Percentiles rank a stretch among this genome's conserved stretches.
Evolutionary conservation across 2,888 invertebrate genomes (phyloP).

Genomic region (Acanthoscelides obtectus): DNA sequence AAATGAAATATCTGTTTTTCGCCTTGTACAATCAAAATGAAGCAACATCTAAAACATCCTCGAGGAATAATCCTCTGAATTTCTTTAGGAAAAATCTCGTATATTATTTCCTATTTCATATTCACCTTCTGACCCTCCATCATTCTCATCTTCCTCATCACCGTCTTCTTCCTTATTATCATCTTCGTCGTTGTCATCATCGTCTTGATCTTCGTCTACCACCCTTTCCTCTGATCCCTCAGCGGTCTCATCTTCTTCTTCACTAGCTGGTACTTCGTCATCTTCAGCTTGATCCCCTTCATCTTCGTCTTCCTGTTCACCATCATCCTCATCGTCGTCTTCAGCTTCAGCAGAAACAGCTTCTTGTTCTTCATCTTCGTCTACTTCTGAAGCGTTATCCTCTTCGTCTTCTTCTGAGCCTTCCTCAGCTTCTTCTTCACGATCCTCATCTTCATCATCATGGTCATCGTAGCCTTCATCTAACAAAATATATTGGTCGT

Average conservation of each 20-base stretch:
- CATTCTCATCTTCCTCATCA: constrained; percentile 1
- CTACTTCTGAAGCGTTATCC: constrained; percentile 21
- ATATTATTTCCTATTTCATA: too few species aligned
- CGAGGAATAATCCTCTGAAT: too few species aligned
- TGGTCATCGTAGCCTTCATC: constrained; percentile 29
- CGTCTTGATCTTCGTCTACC: constrained; percentile 14
- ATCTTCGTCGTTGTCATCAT: neutral
- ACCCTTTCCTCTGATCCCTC: constrained; percentile 16
- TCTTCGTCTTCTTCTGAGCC: constrained; percentile 48
- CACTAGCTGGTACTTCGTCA: constrained; percentile 9
- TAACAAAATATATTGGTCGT: too few species aligned
- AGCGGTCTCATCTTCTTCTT: constrained; percentile 21
- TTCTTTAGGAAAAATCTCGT: too few species aligned
- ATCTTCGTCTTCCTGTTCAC: constrained; percentile 33
- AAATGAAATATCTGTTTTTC: too few species aligned
- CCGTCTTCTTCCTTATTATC: neutral
- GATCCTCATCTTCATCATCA: constrained; percentile 36
- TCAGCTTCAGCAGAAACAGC: constrained; percentile 28
- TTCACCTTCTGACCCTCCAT: neutral
- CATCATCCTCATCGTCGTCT: constrained; percentile 28
- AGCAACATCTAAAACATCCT: too few species aligned
- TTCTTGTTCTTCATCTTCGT: constrained; percentile 26
- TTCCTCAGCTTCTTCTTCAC: constrained; percentile 53
- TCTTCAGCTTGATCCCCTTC: constrained; percentile 20
- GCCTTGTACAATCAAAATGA: too few species aligned